phyloP scores from a whole-genome alignment of 2,797 vertebrate species.

The Alcedo atthis region DNA sequence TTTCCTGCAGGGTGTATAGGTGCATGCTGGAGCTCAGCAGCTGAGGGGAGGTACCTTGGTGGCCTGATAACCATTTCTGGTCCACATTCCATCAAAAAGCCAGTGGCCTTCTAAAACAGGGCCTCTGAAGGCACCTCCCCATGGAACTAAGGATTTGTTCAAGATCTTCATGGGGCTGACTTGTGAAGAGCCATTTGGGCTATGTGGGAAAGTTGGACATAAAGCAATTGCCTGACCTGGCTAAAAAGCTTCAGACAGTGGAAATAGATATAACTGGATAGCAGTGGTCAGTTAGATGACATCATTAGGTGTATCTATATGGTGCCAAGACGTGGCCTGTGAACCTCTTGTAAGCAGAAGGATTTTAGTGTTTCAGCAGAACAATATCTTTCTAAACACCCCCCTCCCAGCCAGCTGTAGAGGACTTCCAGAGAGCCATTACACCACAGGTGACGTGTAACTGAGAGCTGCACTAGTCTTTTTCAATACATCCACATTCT shows the following conservation, averaged over 20 bases:
- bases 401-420: not conserved
- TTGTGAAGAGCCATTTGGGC: not conserved
- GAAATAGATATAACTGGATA: not conserved
- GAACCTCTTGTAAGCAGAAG: not conserved
- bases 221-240: not conserved
- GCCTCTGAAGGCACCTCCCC: not conserved
- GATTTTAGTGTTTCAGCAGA: not conserved
- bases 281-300: not conserved
- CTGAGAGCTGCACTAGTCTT: not conserved
- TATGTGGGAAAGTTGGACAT: not conserved
- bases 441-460: accelerated
- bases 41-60: not conserved
- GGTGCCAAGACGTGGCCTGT: not conserved
- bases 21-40: not conserved
- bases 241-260: not conserved
- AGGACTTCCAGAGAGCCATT: not conserved
- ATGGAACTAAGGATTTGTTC: not conserved
- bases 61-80: not conserved
- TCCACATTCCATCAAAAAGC: not conserved
- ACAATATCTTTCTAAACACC: not conserved
- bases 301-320: not conserved
- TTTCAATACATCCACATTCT: not conserved
- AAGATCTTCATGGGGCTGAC: not conserved
- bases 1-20: not conserved
- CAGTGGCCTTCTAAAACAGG: not conserved